These are phyloP conservation scores for Drosophila testacea DNA, from an alignment of 2,888 invertebrate species.

Conservation along the genomic window DNA sequence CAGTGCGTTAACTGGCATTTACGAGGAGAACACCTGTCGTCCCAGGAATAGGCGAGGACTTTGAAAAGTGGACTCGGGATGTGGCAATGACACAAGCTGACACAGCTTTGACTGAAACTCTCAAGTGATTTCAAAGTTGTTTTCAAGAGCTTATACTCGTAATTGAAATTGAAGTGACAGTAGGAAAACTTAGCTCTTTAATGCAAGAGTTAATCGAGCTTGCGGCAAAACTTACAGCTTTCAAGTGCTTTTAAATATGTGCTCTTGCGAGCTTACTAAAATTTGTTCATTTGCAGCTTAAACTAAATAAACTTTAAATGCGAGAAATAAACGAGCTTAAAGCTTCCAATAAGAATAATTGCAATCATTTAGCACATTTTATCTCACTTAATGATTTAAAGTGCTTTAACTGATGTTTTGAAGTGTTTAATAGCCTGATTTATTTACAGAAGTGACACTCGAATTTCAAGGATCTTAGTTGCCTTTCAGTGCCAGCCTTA, in stretches of 20 bases:
- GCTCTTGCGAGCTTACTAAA: background rate
- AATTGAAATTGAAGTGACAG: background rate
- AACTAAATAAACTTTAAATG: background rate
- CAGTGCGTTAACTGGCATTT: conserved; percentile 26
- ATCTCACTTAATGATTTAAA: conserved; percentile 1
- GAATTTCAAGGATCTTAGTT: background rate
- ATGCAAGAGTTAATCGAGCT: background rate
- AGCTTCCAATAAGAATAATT: background rate
- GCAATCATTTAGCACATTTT: background rate
- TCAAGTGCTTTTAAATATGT: conserved; percentile 3
- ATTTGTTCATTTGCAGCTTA: too few relatives aligned
- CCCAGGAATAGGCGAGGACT: conserved; percentile 4
- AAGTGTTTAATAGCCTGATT: background rate
- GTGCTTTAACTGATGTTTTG: background rate
- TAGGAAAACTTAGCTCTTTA: background rate
- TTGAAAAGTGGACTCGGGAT: background rate
- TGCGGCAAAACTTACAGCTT: background rate
- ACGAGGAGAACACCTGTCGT: conserved; percentile 46
- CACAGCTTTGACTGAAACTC: background rate
- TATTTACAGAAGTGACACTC: conserved; percentile 6
- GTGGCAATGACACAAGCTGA: conserved; percentile 10
- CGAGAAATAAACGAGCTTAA: background rate
- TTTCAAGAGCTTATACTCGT: background rate
- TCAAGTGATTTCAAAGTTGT: background rate
- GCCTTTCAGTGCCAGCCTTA: background rate